Percentiles rank a stretch among this genome's conserved stretches.
Conservation (phyloP, 1,140 invertebrate species). For the Ylistrum balloti region DNA sequence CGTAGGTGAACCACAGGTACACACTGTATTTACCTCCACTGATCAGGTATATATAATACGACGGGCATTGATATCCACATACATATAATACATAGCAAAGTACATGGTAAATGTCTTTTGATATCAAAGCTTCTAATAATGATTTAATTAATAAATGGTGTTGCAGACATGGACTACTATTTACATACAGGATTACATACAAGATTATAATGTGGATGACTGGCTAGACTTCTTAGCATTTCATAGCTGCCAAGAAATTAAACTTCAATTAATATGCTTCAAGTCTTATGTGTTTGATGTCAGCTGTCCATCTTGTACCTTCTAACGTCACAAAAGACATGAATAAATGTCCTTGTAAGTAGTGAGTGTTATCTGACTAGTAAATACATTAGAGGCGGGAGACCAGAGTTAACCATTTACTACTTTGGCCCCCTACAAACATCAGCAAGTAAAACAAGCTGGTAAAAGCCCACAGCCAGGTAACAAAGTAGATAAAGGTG, state of each 20-base stretch:
- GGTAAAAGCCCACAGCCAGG: not conserved
- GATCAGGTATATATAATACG: not conserved
- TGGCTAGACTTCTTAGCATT: not conserved
- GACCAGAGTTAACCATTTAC: not conserved
- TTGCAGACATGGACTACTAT: not conserved
- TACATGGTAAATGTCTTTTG: not conserved
- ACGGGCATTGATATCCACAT: not conserved
- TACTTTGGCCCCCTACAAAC: not conserved
- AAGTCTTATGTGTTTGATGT: not conserved
- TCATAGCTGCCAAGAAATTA: not conserved
- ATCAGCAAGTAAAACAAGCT: not conserved
- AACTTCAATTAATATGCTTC: constrained; percentile 35
- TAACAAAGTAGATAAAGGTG: constrained; percentile 11
- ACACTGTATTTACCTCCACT: not conserved
- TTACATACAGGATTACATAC: not conserved
- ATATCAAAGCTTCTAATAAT: not conserved
- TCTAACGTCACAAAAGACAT: constrained; percentile 16
- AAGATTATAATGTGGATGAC: not conserved
- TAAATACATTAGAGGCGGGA: not conserved
- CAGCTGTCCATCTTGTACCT: not conserved
- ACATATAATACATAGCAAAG: not conserved
- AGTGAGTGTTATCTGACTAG: not conserved
- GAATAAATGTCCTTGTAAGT: constrained; percentile 11
- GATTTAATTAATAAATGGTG: constrained; percentile 36
- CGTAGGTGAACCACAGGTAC: not conserved